Evolutionary conservation across 2,113 vertebrate genomes (phyloP).

Genomic region (Nannobrachium achirus): DNA sequence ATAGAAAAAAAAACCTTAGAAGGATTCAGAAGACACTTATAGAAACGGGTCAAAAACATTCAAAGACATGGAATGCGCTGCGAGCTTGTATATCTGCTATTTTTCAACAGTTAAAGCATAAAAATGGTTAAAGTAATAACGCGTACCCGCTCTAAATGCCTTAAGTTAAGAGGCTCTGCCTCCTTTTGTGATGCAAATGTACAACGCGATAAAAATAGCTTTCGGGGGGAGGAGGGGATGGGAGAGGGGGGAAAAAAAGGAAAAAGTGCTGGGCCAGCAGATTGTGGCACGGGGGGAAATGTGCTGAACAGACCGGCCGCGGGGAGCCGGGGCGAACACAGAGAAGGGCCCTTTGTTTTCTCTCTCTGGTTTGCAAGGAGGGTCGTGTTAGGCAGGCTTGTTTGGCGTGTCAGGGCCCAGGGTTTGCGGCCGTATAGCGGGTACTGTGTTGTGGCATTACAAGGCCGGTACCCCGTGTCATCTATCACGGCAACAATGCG

Average conservation of each 20-base stretch:
- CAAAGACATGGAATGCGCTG: too few relatives aligned
- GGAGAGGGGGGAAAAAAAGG: constrained; percentile 23
- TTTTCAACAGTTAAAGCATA: too few relatives aligned
- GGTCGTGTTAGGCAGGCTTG: constrained; percentile 51
- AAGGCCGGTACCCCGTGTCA: constrained; percentile 32
- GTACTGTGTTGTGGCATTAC: constrained; percentile 32
- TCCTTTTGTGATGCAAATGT: constrained; percentile 76
- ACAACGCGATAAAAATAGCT: constrained; percentile 77
- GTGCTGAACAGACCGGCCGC: constrained; percentile 75
- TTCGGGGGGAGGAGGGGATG: neutral
- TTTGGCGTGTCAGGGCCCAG: constrained; percentile 34
- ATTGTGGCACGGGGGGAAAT: constrained; percentile 68
- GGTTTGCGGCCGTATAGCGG: neutral
- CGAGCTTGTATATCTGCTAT: too few relatives aligned
- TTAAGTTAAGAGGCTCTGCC: constrained; percentile 49
- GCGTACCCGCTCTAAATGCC: too few relatives aligned
- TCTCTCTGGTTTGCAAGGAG: constrained; percentile 49
- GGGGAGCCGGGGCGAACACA: constrained; percentile 41
- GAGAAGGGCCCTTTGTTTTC: constrained; percentile 31
- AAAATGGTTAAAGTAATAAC: too few relatives aligned
- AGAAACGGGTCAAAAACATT: too few relatives aligned
- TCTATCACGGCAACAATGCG: constrained; percentile 44
- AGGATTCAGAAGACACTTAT: too few relatives aligned
- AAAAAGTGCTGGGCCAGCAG: constrained; percentile 71
- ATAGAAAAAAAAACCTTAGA: too few relatives aligned